Conservation (phyloP, 92 coral and sea anemone genomes). For the Palythoa grandiflora region DNA sequence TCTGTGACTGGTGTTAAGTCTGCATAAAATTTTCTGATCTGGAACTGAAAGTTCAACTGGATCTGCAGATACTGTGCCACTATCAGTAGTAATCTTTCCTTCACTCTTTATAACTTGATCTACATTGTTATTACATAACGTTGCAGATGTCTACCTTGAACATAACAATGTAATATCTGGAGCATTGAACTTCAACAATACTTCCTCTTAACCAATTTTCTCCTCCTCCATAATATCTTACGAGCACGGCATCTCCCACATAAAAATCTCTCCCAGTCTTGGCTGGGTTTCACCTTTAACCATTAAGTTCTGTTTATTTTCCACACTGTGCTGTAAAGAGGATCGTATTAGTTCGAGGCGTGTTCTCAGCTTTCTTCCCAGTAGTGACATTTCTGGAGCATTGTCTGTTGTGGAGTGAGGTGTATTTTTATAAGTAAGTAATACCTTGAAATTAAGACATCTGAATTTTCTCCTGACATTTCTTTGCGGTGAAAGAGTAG, state of each 20-base stretch:
- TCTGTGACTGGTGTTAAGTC: neutral
- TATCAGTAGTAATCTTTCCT: neutral
- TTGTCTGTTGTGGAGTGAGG: slow-evolving; percentile 67
- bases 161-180: too few relatives aligned
- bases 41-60: neutral
- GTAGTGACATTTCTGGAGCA: slow-evolving; percentile 57
- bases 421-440: slow-evolving; percentile 57
- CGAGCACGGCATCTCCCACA: slow-evolving; percentile 49
- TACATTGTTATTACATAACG: too few relatives aligned
- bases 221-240: slow-evolving; percentile 44
- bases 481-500: too few relatives aligned
- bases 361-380: slow-evolving; percentile 59
- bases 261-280: slow-evolving; percentile 5
- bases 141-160: too few relatives aligned
- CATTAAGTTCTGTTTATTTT: neutral
- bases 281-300: slow-evolving; percentile 19
- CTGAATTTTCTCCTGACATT: slow-evolving; percentile 26
- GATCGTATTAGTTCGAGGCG: slow-evolving; percentile 51
- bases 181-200: slow-evolving; percentile 6
- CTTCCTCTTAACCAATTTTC: slow-evolving; percentile 61
- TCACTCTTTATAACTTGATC: neutral
- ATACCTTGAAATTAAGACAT: slow-evolving; percentile 33
- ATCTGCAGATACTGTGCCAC: neutral
- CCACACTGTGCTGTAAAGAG: slow-evolving; percentile 39
- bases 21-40: neutral